A percentile compares a stretch with the other conserved stretches of the same genome.
These are phyloP conservation scores for Plagodis pulveraria DNA, from an alignment of 2,888 invertebrate genomes.

Conservation along the genomic window DNA sequence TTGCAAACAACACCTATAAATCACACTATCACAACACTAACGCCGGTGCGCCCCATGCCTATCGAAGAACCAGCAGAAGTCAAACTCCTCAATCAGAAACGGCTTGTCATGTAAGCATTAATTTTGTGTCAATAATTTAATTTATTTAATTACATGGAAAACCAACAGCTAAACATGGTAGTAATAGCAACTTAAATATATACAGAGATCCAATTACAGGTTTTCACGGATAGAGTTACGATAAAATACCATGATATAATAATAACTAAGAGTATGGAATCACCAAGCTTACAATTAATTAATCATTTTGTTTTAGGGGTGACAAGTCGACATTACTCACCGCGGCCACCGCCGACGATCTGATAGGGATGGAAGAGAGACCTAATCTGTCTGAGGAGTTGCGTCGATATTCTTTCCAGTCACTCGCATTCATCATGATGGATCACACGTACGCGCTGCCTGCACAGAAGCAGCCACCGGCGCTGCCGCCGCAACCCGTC, in stretches of 20 bases:
- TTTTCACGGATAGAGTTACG: too few species aligned
- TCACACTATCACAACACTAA: constrained; percentile 43
- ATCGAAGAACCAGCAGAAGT: constrained; percentile 60
- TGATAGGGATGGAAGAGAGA: constrained; percentile 80
- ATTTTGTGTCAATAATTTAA: background rate
- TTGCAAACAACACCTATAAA: constrained; percentile 59
- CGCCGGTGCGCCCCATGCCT: constrained; percentile 41
- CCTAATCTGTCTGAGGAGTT: constrained; percentile 77
- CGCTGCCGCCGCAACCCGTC: constrained; percentile 42
- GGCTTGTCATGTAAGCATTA: constrained; percentile 75
- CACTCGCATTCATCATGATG: constrained; percentile 76
- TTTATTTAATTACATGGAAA: too few species aligned
- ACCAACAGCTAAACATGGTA: too few species aligned
- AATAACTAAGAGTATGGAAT: background rate
- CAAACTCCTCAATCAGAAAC: constrained; percentile 68
- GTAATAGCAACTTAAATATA: too few species aligned
- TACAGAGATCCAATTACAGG: too few species aligned
- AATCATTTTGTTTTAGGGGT: constrained; percentile 56
- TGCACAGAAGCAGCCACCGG: constrained; percentile 70
- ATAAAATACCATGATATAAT: too few species aligned
- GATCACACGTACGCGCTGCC: constrained; percentile 81
- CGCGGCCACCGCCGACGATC: constrained; percentile 80
- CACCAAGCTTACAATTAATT: background rate
- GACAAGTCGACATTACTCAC: constrained; percentile 77
- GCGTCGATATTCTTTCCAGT: constrained; percentile 77